Evolutionary conservation across 1,140 invertebrate genomes (phyloP), one percentile per base, ranked within the genome.

Genomic region (Agrypnia vestita): DNA sequence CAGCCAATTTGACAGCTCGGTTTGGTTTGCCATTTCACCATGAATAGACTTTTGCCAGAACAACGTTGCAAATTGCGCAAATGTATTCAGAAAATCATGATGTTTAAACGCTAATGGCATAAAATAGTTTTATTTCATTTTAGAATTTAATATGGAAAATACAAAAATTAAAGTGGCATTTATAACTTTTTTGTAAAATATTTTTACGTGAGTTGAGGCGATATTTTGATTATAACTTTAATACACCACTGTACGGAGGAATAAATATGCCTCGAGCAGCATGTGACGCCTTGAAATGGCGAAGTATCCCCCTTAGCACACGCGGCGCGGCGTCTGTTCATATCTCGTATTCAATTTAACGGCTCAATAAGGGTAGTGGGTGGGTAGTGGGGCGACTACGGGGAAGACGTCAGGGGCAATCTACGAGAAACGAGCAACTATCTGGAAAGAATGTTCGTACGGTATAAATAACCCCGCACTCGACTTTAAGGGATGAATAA

Each of bases 281-380:
- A 43, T 55, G 74, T 49, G 43, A 59, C 51, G 19, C 44, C 72
- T 64, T 49, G 43, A 76, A 76, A 76, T 62, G 74, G 71, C 51
- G 13, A 19, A 51, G 51, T 43, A 1, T 19, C 69, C 25, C 67
- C 44, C 67, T 15, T 47, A 13, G 67, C 43, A 44, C 53, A 17
- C 6, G 49, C 51, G 17, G 67, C 47, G 13, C 47, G 46, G n/a
- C 71, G 51, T 3, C 21, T 56, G 49, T 56, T 56, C 51, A 43
- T 73, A 56, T 56, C 21, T 73, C 71, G 47, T 64, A 62, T 62
- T 62, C 74, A 76, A 76, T 76, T 76, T 76, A 76, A 76, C 74
- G 17, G 74, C 74, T 76, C 73, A 61, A 62, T 76, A 17, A 47
- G 69, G 69, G 21, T 4, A 7, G 51, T 25, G 71, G 71, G n/a